A percentile compares a stretch with the other conserved stretches of the same genome.
Conservation (phyloP, 1,140 invertebrate species). For the Cydia amplana region DNA sequence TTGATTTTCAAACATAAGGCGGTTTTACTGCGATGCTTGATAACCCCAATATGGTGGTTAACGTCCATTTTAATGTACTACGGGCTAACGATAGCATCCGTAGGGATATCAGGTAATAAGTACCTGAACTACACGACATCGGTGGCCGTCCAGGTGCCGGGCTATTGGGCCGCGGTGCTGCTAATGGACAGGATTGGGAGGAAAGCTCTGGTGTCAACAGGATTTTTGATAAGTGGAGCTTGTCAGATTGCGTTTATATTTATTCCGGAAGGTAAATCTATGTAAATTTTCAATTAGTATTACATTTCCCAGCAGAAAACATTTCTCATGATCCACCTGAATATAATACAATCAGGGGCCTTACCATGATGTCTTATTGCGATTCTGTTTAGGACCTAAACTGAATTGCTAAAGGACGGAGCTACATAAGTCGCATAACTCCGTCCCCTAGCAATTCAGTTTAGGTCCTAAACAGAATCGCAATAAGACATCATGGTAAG, state of each 20-base stretch:
- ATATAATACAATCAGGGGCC: too few species aligned
- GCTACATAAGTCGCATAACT: too few species aligned
- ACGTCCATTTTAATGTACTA: conserved; percentile 82
- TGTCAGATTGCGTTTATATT: conserved; percentile 83
- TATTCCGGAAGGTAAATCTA: conserved; percentile 75
- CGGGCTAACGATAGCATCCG: conserved; percentile 81
- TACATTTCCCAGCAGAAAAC: too few species aligned
- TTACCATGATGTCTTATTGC: too few species aligned
- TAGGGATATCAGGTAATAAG: conserved; percentile 80
- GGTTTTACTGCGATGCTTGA: conserved; percentile 80
- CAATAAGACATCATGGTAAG: too few species aligned
- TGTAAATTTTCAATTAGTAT: too few species aligned
- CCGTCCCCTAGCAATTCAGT: too few species aligned
- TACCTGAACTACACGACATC: conserved; percentile 84
- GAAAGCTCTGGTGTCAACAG: conserved; percentile 82
- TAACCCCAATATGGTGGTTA: conserved; percentile 82
- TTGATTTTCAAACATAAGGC: conserved; percentile 78
- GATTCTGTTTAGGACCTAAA: too few species aligned
- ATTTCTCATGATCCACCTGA: too few species aligned
- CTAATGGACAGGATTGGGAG: conserved; percentile 46
- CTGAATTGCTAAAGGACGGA: too few species aligned
- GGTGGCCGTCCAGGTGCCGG: conserved; percentile 82
- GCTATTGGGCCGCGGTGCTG: conserved; percentile 79
- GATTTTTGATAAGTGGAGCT: conserved; percentile 83
- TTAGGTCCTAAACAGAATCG: too few species aligned